phyloP scores from a whole-genome alignment of 2,888 invertebrate genomes.

The Tanypteryx hageni region DNA sequence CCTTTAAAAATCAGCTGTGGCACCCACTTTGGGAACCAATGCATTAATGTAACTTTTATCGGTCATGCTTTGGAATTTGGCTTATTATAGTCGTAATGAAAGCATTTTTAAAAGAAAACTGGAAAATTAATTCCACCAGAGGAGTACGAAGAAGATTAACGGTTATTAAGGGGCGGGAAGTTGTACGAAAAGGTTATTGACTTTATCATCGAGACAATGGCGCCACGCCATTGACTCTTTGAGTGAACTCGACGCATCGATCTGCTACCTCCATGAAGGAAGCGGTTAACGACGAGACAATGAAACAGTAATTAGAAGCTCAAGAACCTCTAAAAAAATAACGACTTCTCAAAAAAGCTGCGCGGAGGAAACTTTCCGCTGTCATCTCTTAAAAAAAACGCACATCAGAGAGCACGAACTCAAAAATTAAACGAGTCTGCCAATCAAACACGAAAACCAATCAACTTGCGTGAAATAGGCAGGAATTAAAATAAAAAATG shows the following conservation, averaged over 20 bases:
- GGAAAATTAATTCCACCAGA: too few relatives aligned
- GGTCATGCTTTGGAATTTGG: too few relatives aligned
- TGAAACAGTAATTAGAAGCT: not conserved
- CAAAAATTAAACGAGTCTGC: not conserved
- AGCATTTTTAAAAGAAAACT: too few relatives aligned
- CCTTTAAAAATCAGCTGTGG: too few relatives aligned
- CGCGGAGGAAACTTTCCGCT: too few relatives aligned
- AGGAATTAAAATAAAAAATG: too few relatives aligned
- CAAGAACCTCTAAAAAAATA: not conserved
- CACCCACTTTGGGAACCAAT: too few relatives aligned
- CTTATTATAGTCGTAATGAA: too few relatives aligned
- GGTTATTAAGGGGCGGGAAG: not conserved
- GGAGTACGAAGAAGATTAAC: not conserved
- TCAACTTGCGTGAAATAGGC: too few relatives aligned
- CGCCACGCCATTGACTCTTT: slow-evolving; percentile 3
- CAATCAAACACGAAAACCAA: not conserved
- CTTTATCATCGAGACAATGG: not conserved
- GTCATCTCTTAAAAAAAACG: too few relatives aligned
- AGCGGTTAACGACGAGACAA: not conserved
- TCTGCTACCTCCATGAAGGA: not conserved
- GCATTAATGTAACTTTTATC: too few relatives aligned
- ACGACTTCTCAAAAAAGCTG: too few relatives aligned
- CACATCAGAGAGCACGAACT: not conserved
- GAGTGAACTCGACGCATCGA: slow-evolving; percentile 4
- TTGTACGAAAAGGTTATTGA: not conserved